These are phyloP conservation scores for Eupithecia insigniata DNA, from an alignment of 2,888 invertebrate genomes.

Conservation along the genomic window DNA sequence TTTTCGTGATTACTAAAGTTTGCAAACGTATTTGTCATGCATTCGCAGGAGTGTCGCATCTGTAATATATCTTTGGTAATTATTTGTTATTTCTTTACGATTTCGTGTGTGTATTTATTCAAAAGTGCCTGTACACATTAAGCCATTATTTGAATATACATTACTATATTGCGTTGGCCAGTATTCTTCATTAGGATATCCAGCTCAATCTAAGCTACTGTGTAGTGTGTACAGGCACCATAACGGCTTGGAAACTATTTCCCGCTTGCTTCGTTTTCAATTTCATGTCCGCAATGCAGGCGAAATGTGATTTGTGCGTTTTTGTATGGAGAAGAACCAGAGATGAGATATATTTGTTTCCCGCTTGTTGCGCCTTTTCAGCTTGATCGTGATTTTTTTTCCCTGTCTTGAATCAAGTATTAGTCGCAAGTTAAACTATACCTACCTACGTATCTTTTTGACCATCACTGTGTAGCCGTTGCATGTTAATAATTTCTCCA, in stretches of 20 bases:
- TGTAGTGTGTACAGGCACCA: not conserved
- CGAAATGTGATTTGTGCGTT: not conserved
- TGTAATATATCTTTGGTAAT: slow-evolving; percentile 41
- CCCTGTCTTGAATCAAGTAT: not conserved
- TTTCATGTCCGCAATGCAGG: not conserved
- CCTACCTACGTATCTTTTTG: not conserved
- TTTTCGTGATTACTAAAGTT: slow-evolving; percentile 26
- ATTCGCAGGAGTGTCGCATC: slow-evolving; percentile 37
- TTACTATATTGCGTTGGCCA: not conserved
- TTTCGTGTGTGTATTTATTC: slow-evolving; percentile 22
- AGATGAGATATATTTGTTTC: not conserved
- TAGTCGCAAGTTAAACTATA: not conserved
- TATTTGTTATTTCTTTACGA: slow-evolving; percentile 19
- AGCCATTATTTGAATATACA: not conserved
- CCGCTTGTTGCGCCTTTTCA: not conserved
- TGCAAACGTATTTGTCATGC: slow-evolving; percentile 34
- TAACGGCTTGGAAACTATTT: not conserved
- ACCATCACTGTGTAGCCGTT: not conserved
- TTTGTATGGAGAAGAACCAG: not conserved
- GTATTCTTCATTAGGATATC: too few species aligned
- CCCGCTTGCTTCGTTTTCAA: not conserved
- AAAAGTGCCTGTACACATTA: slow-evolving; percentile 6
- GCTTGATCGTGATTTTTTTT: not conserved
- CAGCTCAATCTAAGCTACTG: not conserved
- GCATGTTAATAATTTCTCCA: not conserved